These are phyloP conservation scores for Drosophila ficusphila DNA, from an alignment of 1,140 invertebrate species.

Conservation along the genomic window DNA sequence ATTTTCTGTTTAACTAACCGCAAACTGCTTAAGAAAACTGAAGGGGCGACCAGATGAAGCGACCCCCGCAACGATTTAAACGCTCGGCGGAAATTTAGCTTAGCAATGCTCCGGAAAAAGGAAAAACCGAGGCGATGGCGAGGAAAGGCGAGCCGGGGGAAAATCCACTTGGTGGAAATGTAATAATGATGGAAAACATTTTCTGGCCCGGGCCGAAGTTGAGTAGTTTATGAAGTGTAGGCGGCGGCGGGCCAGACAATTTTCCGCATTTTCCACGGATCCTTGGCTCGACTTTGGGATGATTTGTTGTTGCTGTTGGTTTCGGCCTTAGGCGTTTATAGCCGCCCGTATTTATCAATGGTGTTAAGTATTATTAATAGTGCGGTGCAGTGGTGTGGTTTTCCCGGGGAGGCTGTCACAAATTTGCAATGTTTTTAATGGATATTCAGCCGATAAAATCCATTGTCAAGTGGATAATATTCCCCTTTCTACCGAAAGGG, in stretches of 20 bases:
- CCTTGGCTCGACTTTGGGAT: slow-evolving; percentile 41
- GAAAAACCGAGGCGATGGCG: background rate
- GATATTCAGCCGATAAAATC: slow-evolving; percentile 12
- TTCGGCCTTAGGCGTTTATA: slow-evolving; percentile 53
- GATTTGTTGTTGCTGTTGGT: slow-evolving; percentile 59
- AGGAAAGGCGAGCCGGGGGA: background rate
- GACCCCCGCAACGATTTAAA: slow-evolving; percentile 30
- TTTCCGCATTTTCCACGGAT: slow-evolving; percentile 56
- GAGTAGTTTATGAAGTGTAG: slow-evolving; percentile 67
- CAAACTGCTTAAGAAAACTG: slow-evolving; percentile 60
- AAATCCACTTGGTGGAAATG: slow-evolving; percentile 65
- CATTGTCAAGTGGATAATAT: background rate
- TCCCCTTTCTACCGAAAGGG: no score
- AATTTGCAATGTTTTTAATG: slow-evolving; percentile 34
- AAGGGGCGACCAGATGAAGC: slow-evolving; percentile 6
- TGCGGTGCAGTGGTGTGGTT: slow-evolving; percentile 31
- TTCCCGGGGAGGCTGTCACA: slow-evolving; percentile 13
- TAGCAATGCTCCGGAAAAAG: background rate
- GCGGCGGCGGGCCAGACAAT: slow-evolving; percentile 46
- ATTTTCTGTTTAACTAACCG: slow-evolving; percentile 72
- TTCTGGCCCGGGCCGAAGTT: slow-evolving; percentile 39
- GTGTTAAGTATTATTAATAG: slow-evolving; percentile 78
- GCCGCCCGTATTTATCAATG: slow-evolving; percentile 69
- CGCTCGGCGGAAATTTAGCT: slow-evolving; percentile 37
- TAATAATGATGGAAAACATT: slow-evolving; percentile 67